Evolutionary conservation across 2,888 invertebrate genomes (phyloP).

Genomic region (Nomada lathburiana): DNA sequence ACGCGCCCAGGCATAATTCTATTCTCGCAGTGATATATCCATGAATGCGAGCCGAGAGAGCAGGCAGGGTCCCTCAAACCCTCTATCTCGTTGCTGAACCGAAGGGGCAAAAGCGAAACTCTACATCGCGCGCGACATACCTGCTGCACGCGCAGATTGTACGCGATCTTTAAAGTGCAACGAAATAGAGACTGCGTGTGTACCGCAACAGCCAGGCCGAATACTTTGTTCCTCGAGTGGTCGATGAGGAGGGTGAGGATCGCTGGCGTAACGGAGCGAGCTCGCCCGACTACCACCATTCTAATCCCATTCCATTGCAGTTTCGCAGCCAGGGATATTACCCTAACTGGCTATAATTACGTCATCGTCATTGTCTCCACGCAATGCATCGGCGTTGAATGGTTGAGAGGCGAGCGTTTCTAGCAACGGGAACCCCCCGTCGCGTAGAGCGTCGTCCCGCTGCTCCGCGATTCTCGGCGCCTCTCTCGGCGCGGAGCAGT

Average conservation of each 20-base stretch:
- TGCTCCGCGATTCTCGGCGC: constrained; percentile 19
- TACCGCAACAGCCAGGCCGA: too few species aligned
- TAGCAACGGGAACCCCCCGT: not conserved
- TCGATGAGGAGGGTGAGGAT: not conserved
- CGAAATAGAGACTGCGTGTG: too few species aligned
- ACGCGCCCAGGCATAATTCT: constrained; percentile 53
- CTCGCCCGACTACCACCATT: constrained; percentile 37
- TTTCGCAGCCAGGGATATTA: constrained; percentile 77
- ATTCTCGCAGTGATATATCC: constrained; percentile 56
- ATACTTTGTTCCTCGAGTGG: too few species aligned
- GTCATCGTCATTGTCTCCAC: constrained; percentile 80
- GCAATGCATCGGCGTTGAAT: constrained; percentile 67
- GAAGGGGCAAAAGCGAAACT: not conserved
- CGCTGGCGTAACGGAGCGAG: constrained; percentile 2
- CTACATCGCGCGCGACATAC: too few species aligned
- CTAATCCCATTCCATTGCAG: constrained; percentile 73
- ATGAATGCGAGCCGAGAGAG: constrained; percentile 34
- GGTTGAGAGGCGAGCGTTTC: constrained; percentile 48
- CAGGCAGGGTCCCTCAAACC: constrained; percentile 33
- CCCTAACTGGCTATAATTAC: constrained; percentile 81
- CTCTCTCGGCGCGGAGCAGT: not conserved
- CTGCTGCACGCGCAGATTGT: too few species aligned
- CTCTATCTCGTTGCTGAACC: not conserved
- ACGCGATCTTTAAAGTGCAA: too few species aligned
- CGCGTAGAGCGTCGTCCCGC: not conserved